Percentiles rank a stretch among this genome's conserved stretches.
Conservation (phyloP, 2,113 vertebrate species). For the Henicopernis longicauda region DNA sequence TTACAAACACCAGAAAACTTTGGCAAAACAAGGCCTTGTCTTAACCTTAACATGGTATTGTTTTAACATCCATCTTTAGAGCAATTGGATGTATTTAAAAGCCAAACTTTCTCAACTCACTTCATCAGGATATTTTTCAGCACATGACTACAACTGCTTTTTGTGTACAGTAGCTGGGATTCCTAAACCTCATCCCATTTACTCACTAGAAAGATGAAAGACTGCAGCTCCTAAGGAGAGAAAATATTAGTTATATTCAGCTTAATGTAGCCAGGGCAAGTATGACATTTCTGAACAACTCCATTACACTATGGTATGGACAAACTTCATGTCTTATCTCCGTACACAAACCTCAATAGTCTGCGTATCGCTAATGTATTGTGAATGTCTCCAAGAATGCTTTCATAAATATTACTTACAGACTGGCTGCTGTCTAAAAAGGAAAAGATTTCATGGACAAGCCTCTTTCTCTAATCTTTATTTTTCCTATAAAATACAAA, state of each 20-base stretch:
- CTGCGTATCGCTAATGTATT: not conserved
- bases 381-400: not conserved
- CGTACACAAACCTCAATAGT: not conserved
- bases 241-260: not conserved
- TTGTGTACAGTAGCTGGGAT: not conserved
- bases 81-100: not conserved
- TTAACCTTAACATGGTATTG: no score
- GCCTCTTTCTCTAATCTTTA: not conserved
- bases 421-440: constrained; percentile 1
- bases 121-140: not conserved
- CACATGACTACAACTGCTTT: not conserved
- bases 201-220: not conserved
- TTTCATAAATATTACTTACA: not conserved
- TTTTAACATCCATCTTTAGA: not conserved
- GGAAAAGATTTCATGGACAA: not conserved
- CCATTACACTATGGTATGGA: rapidly evolving
- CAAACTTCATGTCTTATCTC: not conserved
- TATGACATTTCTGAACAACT: not conserved
- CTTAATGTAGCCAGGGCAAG: not conserved
- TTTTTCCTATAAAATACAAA: not conserved
- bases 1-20: not conserved
- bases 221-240: not conserved
- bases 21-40: not conserved
- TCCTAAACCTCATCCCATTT: not conserved
- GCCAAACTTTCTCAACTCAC: not conserved